phyloP scores from a whole-genome alignment of 1,140 invertebrate genomes.

The Hycleus cichorii region DNA sequence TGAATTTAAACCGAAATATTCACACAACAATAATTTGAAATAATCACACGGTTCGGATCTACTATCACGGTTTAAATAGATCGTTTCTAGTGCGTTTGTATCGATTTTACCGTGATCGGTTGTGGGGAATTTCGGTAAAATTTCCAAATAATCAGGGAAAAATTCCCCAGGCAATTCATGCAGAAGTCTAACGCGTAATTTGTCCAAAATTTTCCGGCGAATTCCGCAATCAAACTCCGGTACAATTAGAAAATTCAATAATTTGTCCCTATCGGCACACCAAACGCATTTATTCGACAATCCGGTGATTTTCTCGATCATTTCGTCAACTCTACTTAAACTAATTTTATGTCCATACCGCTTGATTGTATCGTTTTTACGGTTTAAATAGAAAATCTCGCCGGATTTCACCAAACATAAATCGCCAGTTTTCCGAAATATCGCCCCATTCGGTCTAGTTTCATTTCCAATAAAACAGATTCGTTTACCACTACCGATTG shows the following conservation, averaged over 20 bases:
- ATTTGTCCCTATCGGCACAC: constrained; percentile 42
- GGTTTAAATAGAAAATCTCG: constrained; percentile 55
- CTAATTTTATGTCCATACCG: constrained; percentile 63
- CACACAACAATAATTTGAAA: not conserved
- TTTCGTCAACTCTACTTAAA: constrained; percentile 52
- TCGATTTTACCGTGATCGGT: constrained; percentile 54
- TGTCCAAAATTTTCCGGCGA: constrained; percentile 42
- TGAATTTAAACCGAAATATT: constrained; percentile 25
- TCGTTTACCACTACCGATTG: constrained; percentile 51
- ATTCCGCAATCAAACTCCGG: constrained; percentile 40
- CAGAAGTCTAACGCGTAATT: constrained; percentile 38
- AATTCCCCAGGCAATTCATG: constrained; percentile 26
- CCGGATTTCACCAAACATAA: constrained; percentile 46
- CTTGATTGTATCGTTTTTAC: constrained; percentile 63
- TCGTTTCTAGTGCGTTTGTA: constrained; percentile 33
- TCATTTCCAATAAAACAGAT: constrained; percentile 55
- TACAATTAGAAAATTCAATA: constrained; percentile 47
- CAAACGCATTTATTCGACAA: constrained; percentile 48
- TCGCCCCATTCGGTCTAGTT: constrained; percentile 22
- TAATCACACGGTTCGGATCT: constrained; percentile 11
- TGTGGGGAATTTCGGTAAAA: constrained; percentile 47
- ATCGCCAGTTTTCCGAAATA: constrained; percentile 63
- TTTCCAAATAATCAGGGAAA: constrained; percentile 49
- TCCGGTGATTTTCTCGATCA: constrained; percentile 41
- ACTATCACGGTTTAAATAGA: constrained; percentile 1